A percentile compares a stretch with the other conserved stretches of the same genome.
Conservation (phyloP, 1,140 invertebrate genomes). For the Brachionus rubens region DNA sequence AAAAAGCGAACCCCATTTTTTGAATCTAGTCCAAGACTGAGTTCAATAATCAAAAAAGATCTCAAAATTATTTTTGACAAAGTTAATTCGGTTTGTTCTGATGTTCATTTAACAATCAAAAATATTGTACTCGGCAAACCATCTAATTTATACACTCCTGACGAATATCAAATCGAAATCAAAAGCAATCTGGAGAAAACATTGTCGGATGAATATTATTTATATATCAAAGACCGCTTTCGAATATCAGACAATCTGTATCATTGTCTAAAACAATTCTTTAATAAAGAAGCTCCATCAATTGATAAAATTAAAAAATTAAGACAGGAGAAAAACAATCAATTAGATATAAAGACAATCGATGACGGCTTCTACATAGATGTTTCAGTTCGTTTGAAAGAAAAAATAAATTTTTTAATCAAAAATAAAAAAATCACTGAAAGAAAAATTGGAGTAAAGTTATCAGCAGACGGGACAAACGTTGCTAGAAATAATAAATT, state of each 20-base stretch:
- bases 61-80: conserved; percentile 9
- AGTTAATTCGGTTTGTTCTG: neutral
- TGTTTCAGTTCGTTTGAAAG: neutral
- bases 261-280: neutral
- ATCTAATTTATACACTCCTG: neutral
- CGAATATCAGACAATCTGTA: neutral
- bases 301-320: neutral
- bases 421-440: neutral
- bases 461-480: conserved; percentile 3
- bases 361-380: conserved; percentile 1
- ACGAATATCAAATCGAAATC: neutral
- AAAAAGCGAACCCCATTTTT: neutral
- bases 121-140: neutral
- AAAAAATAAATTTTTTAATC: conserved; percentile 4
- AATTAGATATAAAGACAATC: conserved; percentile 15
- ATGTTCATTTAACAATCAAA: no score
- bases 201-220: neutral
- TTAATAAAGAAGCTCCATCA: neutral
- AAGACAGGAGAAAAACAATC: neutral
- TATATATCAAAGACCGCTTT: conserved; percentile 12
- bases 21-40: neutral
- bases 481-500: no score
- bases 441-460: neutral
- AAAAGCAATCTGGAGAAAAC: neutral
- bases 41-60: neutral